Conservation (phyloP, 2,113 vertebrate genomes). For the human region DNA sequence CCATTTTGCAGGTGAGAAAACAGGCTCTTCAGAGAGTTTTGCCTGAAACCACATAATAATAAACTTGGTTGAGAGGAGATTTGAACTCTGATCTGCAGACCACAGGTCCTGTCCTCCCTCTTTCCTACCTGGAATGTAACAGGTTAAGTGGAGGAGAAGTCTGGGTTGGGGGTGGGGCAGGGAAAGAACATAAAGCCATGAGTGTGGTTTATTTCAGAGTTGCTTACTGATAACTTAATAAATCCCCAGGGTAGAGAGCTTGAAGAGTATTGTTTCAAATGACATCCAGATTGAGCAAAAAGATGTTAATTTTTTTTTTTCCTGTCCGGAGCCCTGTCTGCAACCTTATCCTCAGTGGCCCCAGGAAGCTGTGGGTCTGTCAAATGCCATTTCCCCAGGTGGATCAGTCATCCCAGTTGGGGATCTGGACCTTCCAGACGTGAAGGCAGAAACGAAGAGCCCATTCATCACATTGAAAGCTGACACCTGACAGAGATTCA, state of each 20-base stretch:
- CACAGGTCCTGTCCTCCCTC: neutral
- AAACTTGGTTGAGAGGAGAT: neutral
- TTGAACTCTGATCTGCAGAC: neutral
- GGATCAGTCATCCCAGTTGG: neutral
- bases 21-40: neutral
- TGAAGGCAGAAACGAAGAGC: slow-evolving; percentile 49
- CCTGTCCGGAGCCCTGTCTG: slow-evolving; percentile 37
- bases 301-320: slow-evolving; percentile 9
- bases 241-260: slow-evolving; percentile 38
- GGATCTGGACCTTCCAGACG: slow-evolving; percentile 36
- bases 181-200: slow-evolving; percentile 50
- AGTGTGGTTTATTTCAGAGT: slow-evolving; percentile 70
- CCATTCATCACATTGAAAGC: slow-evolving; percentile 51
- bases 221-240: slow-evolving; percentile 70
- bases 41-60: neutral
- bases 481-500: slow-evolving; percentile 10
- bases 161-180: neutral
- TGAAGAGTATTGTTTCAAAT: slow-evolving; percentile 43
- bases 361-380: neutral
- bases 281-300: slow-evolving; percentile 16
- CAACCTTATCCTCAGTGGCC: neutral
- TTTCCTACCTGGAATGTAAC: neutral
- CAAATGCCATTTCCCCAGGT: neutral
- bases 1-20: neutral
- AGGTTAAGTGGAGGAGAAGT: neutral